A percentile compares a stretch with the other conserved stretches of the same genome.
phyloP scores from a whole-genome alignment of 2,888 invertebrate species.

The Ophraella communa region DNA sequence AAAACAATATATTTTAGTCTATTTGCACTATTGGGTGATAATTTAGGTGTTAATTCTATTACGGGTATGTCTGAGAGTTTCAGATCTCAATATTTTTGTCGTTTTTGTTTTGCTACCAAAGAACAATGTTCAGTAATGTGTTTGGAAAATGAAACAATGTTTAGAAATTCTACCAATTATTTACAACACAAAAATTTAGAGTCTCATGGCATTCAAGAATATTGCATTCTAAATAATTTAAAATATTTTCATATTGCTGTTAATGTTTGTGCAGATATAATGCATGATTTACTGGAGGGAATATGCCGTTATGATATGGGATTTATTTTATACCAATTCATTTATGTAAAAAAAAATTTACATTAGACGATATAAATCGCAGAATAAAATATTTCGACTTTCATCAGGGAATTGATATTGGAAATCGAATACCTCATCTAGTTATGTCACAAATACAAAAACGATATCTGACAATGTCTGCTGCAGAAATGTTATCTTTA shows the following conservation, averaged over 20 bases:
- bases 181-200: background rate
- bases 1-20: no score
- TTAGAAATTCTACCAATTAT: background rate
- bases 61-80: conserved; percentile 1
- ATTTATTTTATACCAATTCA: conserved; percentile 22
- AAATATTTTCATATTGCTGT: conserved; percentile 25
- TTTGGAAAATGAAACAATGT: background rate
- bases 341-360: conserved; percentile 24
- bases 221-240: conserved; percentile 18
- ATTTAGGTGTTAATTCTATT: conserved; percentile 5
- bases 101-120: background rate
- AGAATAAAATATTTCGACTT: conserved; percentile 34
- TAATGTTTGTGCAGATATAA: conserved; percentile 31
- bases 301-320: conserved; percentile 33
- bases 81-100: background rate
- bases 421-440: no score
- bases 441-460: conserved; percentile 9
- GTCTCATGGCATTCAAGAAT: conserved; percentile 21
- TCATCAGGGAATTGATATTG: no score
- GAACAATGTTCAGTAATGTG: background rate
- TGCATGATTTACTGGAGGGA: conserved; percentile 35
- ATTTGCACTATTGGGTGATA: conserved; percentile 6
- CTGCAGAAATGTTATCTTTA: conserved; percentile 27
- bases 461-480: conserved; percentile 30
- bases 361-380: conserved; percentile 21